A percentile compares a stretch with the other conserved stretches of the same genome.
Evolutionary conservation across 2,113 vertebrate genomes (phyloP).

Genomic region (Gallinago paraguaiae): DNA sequence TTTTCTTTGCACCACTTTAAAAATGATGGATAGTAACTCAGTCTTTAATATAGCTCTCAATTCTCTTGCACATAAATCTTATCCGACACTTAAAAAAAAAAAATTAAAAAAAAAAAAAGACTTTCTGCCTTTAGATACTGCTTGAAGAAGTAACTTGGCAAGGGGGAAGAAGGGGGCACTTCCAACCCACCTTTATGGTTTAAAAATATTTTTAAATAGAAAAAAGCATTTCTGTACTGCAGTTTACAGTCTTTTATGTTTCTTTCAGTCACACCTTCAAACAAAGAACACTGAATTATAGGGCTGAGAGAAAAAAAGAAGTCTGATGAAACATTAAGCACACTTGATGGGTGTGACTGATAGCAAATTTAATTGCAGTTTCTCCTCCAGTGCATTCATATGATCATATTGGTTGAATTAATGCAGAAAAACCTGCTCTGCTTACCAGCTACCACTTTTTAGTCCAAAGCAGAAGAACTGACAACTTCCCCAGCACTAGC

Average conservation of each 20-base stretch:
- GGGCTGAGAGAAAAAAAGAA: background rate
- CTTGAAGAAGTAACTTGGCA: background rate
- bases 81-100: background rate
- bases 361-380: slow-evolving; percentile 67
- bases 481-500: background rate
- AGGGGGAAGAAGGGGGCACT: background rate
- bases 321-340: slow-evolving; percentile 44
- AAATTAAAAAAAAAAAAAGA: background rate
- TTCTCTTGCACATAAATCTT: slow-evolving; percentile 38
- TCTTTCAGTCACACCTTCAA: background rate
- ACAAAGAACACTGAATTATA: slow-evolving; percentile 22
- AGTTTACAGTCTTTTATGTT: background rate
- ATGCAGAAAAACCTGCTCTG: slow-evolving; percentile 62
- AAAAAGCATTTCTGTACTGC: background rate
- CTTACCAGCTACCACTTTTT: slow-evolving; percentile 42
- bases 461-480: background rate
- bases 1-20: slow-evolving; percentile 28
- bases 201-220: background rate
- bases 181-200: background rate
- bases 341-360: slow-evolving; percentile 55
- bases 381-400: slow-evolving; percentile 50
- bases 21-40: slow-evolving; percentile 33
- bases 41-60: slow-evolving; percentile 22
- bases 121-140: background rate
- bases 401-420: slow-evolving; percentile 12